Evolutionary conservation across 2,797 vertebrate species (phyloP).

Genomic region (Leptatherina wallacei): DNA sequence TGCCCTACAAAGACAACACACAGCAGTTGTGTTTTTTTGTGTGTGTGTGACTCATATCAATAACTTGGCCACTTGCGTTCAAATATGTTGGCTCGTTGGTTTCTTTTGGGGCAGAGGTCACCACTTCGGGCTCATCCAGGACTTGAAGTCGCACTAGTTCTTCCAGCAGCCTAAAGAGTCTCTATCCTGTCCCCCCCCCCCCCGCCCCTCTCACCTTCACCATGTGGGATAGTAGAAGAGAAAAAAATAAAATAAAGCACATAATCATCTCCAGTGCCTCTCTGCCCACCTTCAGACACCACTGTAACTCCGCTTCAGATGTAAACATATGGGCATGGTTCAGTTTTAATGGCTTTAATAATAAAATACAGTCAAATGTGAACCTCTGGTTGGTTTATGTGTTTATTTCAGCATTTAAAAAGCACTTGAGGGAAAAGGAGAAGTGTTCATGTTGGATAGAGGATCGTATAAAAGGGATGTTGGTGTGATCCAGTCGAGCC

Average conservation of each 20-base stretch:
- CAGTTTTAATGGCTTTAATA: conserved; percentile 87
- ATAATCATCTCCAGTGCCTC: conserved; percentile 83
- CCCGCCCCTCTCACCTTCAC: conserved; percentile 31
- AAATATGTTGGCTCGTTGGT: neutral
- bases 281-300: conserved; percentile 79
- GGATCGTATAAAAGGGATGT: conserved; percentile 18
- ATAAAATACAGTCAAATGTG: conserved; percentile 83
- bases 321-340: conserved; percentile 86
- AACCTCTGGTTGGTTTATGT: conserved; percentile 35
- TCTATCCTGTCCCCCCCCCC: conserved; percentile 16
- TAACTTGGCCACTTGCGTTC: conserved; percentile 34
- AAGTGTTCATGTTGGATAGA: neutral
- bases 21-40: conserved; percentile 11
- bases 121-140: conserved; percentile 38
- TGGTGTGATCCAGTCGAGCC: neutral
- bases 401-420: conserved; percentile 45
- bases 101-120: conserved; percentile 42
- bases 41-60: conserved; percentile 46
- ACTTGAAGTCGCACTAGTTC: conserved; percentile 53
- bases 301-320: conserved; percentile 83
- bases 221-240: conserved; percentile 47
- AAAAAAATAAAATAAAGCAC: conserved; percentile 71
- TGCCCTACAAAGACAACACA: conserved; percentile 41
- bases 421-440: neutral
- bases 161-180: conserved; percentile 60